Evolutionary conservation across 2,888 invertebrate genomes (phyloP).

Genomic region (Cinara cedri): DNA sequence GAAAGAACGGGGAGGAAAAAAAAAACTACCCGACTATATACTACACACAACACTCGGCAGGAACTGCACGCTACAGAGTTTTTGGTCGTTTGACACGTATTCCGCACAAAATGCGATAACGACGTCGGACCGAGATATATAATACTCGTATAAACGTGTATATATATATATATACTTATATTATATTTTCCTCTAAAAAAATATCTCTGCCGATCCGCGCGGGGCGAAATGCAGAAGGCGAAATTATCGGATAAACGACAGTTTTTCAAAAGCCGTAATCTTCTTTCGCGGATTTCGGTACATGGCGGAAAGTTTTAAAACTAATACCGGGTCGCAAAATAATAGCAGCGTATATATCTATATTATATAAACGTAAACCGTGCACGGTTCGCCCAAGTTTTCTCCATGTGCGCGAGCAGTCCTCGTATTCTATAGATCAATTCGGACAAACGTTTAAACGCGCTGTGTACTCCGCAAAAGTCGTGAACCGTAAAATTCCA

Average conservation of each 20-base stretch:
- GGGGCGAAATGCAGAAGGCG: background rate
- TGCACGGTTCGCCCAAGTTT: conserved; percentile 3
- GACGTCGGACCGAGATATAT: too few relatives aligned
- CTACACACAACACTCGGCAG: background rate
- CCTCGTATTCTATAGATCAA: conserved; percentile 4
- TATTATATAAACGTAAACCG: background rate
- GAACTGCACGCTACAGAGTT: background rate
- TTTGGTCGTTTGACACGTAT: conserved; percentile 38
- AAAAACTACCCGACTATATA: conserved; percentile 1
- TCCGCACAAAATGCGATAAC: conserved; percentile 19
- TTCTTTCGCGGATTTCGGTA: conserved; percentile 22
- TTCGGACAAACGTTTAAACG: conserved; percentile 31
- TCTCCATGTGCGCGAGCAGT: background rate
- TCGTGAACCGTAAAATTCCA: conserved; percentile 44
- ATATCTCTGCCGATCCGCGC: background rate
- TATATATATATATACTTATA: background rate
- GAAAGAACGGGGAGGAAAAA: background rate
- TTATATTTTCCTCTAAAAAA: conserved; percentile 16
- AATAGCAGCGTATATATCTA: too few relatives aligned
- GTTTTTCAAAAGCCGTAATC: conserved; percentile 30
- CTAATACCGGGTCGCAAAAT: conserved; percentile 31
- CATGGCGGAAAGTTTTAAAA: conserved; percentile 35
- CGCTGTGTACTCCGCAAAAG: conserved; percentile 11
- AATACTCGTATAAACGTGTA: too few relatives aligned
- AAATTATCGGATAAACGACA: conserved; percentile 47